Base-by-base conservation (phyloP, 2,888 invertebrate genomes). In the Alitta virens region DNA sequence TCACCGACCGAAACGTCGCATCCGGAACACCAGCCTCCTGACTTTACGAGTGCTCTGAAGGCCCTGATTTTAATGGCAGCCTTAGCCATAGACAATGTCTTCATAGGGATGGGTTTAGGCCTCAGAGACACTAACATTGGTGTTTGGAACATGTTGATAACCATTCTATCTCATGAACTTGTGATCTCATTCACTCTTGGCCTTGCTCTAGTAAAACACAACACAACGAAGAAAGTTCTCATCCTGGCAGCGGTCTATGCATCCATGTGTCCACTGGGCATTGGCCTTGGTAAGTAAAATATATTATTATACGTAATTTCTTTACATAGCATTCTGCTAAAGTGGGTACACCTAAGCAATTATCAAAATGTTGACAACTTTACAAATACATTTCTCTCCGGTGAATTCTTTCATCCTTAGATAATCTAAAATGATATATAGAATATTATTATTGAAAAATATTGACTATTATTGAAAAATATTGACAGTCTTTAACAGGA, bases 141-240 rank as follows among this genome's bases (percentile, higher is more conserved):
- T 26, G 67, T 67, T n/a, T 56, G 61, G 61, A 55, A 59, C 1
- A 61, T 68, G 40, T 60, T 68, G 33, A 42, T 65, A 12, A 66
- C 66, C 52, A 64, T 67, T 38, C 42, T 66, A 1, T 56, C 62
- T 16, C 68, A 68, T 50, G 66, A 68, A 33, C 43, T 64, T 2
- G 58, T 66, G 16, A 64, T 68, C 3, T 63, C 66, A 23, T 68
- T 68, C 46, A 60, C 63, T 24, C 60, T 68, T 2, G 68, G 68
- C 25, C 60, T 68, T 5, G 64, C 64, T 42, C 62, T 66, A 1
- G 52, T 56, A 1, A 62, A 64, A 23, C 23, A 54, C 43, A 49
- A 65, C 51, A 18, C 26, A 0, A 53, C 33, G 16, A 55, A 52
- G 40, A 51, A 18, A 5, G 56, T 62, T 1, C 16, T 66, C 23